phyloP scores from a whole-genome alignment of 2,888 invertebrate genomes.

The Pyrrhosoma nymphula region DNA sequence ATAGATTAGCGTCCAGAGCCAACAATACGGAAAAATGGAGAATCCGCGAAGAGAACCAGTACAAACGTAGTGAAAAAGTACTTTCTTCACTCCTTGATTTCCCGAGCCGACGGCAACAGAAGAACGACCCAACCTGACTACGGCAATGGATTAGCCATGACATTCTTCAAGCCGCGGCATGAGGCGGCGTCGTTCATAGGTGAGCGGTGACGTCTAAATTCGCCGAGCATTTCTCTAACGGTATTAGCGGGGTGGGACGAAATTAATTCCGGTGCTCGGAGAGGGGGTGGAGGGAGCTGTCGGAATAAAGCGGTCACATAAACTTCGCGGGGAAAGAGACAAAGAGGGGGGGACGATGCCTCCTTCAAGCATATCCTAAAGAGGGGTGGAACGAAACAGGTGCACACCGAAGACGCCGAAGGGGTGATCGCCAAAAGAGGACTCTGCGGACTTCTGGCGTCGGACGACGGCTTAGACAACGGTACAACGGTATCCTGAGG shows the following conservation, averaged over 20 bases:
- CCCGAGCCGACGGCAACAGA: too few species aligned
- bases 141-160: too few species aligned
- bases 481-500: too few species aligned
- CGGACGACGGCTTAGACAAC: too few species aligned
- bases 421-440: too few species aligned
- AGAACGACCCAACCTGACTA: too few species aligned
- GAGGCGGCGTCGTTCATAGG: not conserved
- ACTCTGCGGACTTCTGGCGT: too few species aligned
- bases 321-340: not conserved
- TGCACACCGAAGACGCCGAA: not conserved
- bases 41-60: too few species aligned
- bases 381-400: not conserved
- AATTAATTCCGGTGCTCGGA: not conserved
- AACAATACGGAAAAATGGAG: too few species aligned
- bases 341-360: not conserved
- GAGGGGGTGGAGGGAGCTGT: not conserved
- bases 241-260: not conserved
- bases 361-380: not conserved
- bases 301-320: not conserved
- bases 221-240: not conserved
- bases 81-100: too few species aligned
- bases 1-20: too few species aligned
- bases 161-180: not conserved
- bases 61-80: too few species aligned
- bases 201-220: not conserved